phyloP scores from a whole-genome alignment of 2,888 invertebrate species.

The Baronia brevicornis region DNA sequence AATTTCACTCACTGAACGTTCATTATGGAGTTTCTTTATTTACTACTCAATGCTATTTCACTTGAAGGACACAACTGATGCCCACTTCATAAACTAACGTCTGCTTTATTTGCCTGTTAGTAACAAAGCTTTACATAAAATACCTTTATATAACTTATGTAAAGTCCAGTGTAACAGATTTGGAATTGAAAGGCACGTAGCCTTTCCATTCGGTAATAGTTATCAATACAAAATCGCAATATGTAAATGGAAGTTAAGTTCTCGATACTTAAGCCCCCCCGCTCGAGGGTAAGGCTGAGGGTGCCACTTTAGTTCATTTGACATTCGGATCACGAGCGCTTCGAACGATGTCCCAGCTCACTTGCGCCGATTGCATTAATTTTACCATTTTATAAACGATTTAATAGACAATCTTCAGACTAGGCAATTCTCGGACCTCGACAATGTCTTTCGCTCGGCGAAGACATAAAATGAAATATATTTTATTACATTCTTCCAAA shows the following conservation, averaged over 20 bases:
- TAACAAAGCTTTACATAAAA: no score
- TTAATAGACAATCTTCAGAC: conserved; percentile 66
- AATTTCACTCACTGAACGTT: conserved; percentile 48
- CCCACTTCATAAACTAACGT: no score
- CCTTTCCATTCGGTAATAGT: no score
- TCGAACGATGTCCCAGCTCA: conserved; percentile 67
- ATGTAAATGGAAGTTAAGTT: conserved; percentile 60
- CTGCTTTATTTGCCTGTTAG: no score
- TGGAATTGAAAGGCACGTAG: not conserved
- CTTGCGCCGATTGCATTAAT: conserved; percentile 71
- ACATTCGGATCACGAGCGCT: conserved; percentile 66
- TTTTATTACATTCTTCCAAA: conserved; percentile 15
- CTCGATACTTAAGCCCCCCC: conserved; percentile 33
- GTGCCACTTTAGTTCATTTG: conserved; percentile 50
- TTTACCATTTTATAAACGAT: conserved; percentile 71
- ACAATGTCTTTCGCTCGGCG: conserved; percentile 13
- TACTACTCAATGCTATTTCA: conserved; percentile 53
- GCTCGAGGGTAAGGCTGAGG: conserved; percentile 39
- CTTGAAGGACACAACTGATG: conserved; percentile 30
- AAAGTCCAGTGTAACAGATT: not conserved
- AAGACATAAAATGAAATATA: conserved; percentile 18
- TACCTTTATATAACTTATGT: no score
- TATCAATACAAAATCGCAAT: conserved; percentile 65
- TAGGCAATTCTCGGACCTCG: conserved; percentile 43
- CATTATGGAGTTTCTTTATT: conserved; percentile 57